Conservation (phyloP, 2,888 invertebrate species). For the Cantharis rustica region DNA sequence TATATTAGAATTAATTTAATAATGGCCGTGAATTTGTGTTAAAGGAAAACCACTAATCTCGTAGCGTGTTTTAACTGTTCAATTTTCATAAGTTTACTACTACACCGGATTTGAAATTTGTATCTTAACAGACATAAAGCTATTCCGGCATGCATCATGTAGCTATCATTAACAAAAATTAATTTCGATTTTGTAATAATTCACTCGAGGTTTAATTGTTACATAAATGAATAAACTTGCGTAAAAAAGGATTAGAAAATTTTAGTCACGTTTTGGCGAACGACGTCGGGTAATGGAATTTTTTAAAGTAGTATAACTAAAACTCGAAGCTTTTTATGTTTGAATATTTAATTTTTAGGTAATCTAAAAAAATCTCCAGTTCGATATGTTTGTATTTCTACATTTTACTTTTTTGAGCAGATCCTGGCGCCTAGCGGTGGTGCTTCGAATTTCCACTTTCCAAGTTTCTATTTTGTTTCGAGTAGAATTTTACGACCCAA, state of each 20-base stretch:
- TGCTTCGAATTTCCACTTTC: background rate
- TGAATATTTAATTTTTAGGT: background rate
- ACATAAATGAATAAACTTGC: background rate
- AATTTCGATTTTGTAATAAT: background rate
- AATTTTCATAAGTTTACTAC: conserved; percentile 1
- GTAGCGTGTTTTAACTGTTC: conserved; percentile 12
- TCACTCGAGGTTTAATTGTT: background rate
- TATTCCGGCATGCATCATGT: background rate
- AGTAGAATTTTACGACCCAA: background rate
- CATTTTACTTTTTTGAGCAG: background rate
- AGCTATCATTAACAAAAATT: background rate
- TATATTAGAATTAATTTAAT: background rate
- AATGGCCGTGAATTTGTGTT: background rate
- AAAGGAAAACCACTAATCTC: conserved; percentile 15
- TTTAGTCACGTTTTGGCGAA: background rate
- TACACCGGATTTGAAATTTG: background rate
- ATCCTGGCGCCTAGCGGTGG: conserved; percentile 3
- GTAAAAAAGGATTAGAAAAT: background rate
- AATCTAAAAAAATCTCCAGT: background rate
- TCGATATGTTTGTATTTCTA: conserved; percentile 2
- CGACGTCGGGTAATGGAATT: background rate
- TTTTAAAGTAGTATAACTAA: background rate
- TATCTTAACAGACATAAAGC: background rate
- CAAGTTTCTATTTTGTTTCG: background rate
- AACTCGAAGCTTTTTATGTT: background rate